Conservation (phyloP, 2,888 invertebrate genomes). For the Ennomos fuscantarius region DNA sequence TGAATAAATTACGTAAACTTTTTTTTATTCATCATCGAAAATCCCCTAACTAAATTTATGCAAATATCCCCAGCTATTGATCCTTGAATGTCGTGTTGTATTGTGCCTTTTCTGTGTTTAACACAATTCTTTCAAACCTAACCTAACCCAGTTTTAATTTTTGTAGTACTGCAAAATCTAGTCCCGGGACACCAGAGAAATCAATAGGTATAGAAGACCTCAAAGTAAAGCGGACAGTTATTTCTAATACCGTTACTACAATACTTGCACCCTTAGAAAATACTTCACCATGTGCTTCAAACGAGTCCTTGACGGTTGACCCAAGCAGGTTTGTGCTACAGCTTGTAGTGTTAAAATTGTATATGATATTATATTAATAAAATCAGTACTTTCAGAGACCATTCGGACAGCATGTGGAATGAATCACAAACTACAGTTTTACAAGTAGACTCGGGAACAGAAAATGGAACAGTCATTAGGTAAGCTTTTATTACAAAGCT, state of each 20-base stretch:
- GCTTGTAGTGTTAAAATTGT: neutral
- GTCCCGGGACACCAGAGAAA: constrained; percentile 87
- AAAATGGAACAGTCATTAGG: constrained; percentile 86
- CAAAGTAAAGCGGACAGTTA: constrained; percentile 61
- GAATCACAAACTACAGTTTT: constrained; percentile 94
- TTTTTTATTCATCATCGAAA: neutral
- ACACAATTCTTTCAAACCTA: constrained; percentile 14
- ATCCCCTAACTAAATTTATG: neutral
- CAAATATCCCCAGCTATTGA: constrained; percentile 1
- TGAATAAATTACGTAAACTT: constrained; percentile 1
- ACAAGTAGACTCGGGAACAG: constrained; percentile 89
- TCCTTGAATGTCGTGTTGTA: constrained; percentile 26
- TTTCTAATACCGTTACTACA: constrained; percentile 65
- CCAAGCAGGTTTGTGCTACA: constrained; percentile 75
- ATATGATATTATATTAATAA: neutral
- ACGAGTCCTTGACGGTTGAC: constrained; percentile 93
- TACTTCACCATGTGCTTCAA: constrained; percentile 91
- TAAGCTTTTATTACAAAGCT: constrained; percentile 35
- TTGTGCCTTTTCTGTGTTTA: constrained; percentile 23
- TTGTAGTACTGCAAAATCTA: constrained; percentile 85
- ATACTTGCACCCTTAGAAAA: constrained; percentile 79
- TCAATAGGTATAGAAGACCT: constrained; percentile 57
- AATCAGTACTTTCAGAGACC: constrained; percentile 83
- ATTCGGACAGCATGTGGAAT: constrained; percentile 95
- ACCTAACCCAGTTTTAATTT: neutral